Conservation (phyloP, 2,113 vertebrate genomes). For the Tursiops truncatus region DNA sequence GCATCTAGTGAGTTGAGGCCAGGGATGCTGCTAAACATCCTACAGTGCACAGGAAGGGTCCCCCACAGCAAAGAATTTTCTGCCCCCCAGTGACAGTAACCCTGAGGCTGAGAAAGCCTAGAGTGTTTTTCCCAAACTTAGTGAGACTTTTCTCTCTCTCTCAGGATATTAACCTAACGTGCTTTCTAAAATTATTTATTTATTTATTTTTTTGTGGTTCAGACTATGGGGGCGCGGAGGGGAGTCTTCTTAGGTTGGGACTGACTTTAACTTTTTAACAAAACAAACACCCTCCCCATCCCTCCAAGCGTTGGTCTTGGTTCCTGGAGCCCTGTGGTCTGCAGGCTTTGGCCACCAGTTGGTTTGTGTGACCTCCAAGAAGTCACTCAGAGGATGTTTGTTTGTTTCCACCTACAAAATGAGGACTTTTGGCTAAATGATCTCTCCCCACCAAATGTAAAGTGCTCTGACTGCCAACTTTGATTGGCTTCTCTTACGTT, state of each 20-base stretch:
- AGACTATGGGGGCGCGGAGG: background rate
- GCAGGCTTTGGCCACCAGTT: background rate
- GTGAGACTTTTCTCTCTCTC: background rate
- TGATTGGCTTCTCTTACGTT: background rate
- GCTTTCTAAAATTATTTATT: background rate
- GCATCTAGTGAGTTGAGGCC: background rate
- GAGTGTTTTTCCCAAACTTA: background rate
- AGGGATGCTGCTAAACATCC: background rate
- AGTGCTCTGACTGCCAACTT: background rate
- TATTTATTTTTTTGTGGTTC: background rate
- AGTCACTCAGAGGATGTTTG: background rate
- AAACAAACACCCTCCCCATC: background rate
- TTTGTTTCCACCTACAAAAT: background rate
- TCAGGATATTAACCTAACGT: background rate
- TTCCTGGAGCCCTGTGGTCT: conserved; percentile 44
- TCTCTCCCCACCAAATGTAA: background rate
- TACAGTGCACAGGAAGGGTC: rapidly evolving
- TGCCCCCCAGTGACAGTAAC: background rate
- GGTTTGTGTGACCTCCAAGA: background rate
- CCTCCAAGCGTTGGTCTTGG: background rate
- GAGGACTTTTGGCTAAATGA: background rate
- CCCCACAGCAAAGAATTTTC: background rate
- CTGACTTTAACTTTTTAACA: background rate
- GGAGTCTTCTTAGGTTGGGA: background rate
- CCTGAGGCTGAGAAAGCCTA: background rate